phyloP scores from a whole-genome alignment of 2,888 invertebrate species.

The Elegia similella region DNA sequence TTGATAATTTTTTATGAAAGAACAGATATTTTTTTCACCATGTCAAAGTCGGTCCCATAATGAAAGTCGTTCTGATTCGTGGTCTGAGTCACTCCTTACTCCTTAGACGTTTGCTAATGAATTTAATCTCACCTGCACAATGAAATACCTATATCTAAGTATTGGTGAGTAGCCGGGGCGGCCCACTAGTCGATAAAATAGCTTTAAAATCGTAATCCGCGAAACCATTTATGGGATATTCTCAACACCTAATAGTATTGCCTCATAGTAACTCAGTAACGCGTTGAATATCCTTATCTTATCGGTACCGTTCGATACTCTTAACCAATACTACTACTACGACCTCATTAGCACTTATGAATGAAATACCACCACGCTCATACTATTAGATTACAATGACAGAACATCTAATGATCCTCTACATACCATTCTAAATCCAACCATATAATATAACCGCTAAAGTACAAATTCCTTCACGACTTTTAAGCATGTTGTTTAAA shows the following conservation, averaged over 20 bases:
- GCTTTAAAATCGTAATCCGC: neutral
- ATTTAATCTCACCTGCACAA: no score
- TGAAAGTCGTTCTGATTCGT: no score
- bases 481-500: neutral
- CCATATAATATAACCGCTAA: neutral
- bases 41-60: no score
- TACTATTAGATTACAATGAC: neutral
- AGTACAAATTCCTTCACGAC: neutral
- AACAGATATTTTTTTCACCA: no score
- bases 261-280: neutral
- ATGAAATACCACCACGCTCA: slow-evolving; percentile 30
- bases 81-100: no score
- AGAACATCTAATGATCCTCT: neutral
- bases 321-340: slow-evolving; percentile 17
- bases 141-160: no score
- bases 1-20: no score
- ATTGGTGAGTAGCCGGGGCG: no score
- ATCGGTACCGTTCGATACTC: slow-evolving; percentile 13
- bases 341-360: slow-evolving; percentile 32
- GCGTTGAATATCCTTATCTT: neutral
- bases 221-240: neutral
- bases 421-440: neutral
- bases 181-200: no score
- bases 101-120: no score
- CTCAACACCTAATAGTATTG: neutral